Percentiles rank a stretch among this genome's conserved stretches.
Evolutionary conservation across 2,888 invertebrate species (phyloP).

Genomic region (Temnothorax ravouxi): DNA sequence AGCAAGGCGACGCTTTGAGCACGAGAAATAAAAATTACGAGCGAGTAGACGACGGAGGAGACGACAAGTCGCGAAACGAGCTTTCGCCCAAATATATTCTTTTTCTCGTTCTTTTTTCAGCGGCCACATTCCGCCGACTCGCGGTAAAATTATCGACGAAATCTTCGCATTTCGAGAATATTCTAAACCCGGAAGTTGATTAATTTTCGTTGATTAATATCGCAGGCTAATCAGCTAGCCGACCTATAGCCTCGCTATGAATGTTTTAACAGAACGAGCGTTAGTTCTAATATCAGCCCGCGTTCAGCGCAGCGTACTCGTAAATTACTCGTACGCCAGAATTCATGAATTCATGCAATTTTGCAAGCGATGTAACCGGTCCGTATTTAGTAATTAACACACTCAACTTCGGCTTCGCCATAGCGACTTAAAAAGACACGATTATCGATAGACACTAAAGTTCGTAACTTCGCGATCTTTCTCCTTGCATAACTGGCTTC

Average conservation of each 20-base stretch:
- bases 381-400: conserved; percentile 51
- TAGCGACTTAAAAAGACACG: conserved; percentile 50
- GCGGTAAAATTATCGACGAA: conserved; percentile 21
- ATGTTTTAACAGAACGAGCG: conserved; percentile 70
- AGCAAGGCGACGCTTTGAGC: conserved; percentile 68
- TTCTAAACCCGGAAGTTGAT: conserved; percentile 62
- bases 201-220: conserved; percentile 67
- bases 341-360: conserved; percentile 53
- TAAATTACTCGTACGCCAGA: conserved; percentile 59
- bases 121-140: neutral
- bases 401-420: conserved; percentile 43
- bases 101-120: neutral
- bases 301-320: conserved; percentile 34
- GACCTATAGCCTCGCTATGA: conserved; percentile 55
- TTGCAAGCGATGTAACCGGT: conserved; percentile 52
- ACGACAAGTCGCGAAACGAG: conserved; percentile 17
- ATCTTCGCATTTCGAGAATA: conserved; percentile 37
- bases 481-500: neutral
- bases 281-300: conserved; percentile 68
- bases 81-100: neutral
- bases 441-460: conserved; percentile 33
- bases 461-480: conserved; percentile 27
- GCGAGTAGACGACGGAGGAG: neutral
- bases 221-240: conserved; percentile 64
- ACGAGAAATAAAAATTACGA: conserved; percentile 34